Evolutionary conservation across 2,888 invertebrate genomes (phyloP).

Genomic region (Leptogaster cylindrica): DNA sequence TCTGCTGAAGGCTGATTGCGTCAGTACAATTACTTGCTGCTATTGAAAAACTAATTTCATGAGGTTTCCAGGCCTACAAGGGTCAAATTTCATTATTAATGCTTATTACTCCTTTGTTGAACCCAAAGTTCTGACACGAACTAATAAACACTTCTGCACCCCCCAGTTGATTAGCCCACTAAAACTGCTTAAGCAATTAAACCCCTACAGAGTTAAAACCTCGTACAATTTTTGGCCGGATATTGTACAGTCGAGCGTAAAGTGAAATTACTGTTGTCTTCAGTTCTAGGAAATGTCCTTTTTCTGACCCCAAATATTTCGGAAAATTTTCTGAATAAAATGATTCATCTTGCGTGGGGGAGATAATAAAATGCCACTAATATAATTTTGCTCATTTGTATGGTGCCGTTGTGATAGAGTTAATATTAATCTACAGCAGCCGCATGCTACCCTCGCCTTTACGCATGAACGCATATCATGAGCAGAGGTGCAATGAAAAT

Average conservation of each 20-base stretch:
- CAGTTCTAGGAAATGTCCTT: slow-evolving; percentile 21
- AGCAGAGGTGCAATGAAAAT: slow-evolving; percentile 11
- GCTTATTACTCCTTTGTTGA: too few species aligned
- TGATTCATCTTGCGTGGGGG: slow-evolving; percentile 32
- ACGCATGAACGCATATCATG: neutral
- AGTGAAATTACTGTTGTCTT: slow-evolving; percentile 34
- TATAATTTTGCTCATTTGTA: slow-evolving; percentile 26
- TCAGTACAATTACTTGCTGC: too few species aligned
- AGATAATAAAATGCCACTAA: slow-evolving; percentile 35
- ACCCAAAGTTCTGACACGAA: too few species aligned
- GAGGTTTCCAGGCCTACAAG: too few species aligned
- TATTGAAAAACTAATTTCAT: too few species aligned
- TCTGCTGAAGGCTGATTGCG: too few species aligned
- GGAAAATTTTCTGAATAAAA: slow-evolving; percentile 34
- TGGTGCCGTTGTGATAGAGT: slow-evolving; percentile 9
- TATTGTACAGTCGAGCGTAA: slow-evolving; percentile 37
- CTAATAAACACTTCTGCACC: too few species aligned
- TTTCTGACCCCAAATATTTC: slow-evolving; percentile 30
- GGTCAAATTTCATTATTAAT: too few species aligned
- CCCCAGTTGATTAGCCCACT: slow-evolving; percentile 18
- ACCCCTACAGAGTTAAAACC: slow-evolving; percentile 9
- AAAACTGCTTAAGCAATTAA: slow-evolving; percentile 35
- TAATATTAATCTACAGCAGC: slow-evolving; percentile 24
- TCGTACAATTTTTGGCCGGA: slow-evolving; percentile 23
- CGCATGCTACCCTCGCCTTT: neutral